Evolutionary conservation across 1,140 invertebrate species (phyloP), one percentile per base, ranked within the genome.

Genomic region (Drosophila nigromelanica): DNA sequence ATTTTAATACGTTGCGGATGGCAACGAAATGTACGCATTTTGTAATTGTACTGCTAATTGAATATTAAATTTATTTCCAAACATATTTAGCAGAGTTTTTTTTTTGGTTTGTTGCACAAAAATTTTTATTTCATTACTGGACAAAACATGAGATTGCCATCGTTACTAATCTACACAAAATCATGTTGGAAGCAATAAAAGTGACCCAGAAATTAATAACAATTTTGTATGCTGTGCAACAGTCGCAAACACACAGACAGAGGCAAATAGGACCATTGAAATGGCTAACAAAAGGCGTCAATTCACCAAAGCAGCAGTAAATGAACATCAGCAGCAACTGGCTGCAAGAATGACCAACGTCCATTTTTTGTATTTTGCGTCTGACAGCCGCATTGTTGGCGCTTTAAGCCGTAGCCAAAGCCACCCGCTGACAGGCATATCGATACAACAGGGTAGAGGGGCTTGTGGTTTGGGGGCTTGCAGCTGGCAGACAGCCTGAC

Each of bases 21-120:
- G 59, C 24, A 51, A n/a, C 39, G 21, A 43, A 48, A 52, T 60
- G 51, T 37, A 18, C 58, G 52, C 35, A 47, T 5, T 14, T 51
- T 69, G 73, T 66, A 69, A 55, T 43, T 18, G 42, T 45, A 42
- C 42, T 12, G 45, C 27, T 50, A 74, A 77, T 77, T 69, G 62
- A 51, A 80, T 80, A 70, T 70, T 77, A 73, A 80, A 6, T 5
- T 27, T 27, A 5, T 70, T 64, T 78, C 55, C 69, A 73, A 30
- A 7, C 37, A 45, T 12, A 62, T 59, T 15, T 60, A 54, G 56
- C 45, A 51, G 27, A 5, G 5, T 12, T 35, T 61, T 60, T 50
- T 43, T 33, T 24, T 2, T 1, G 11, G 27, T 5, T 14, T 14
- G 8, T 24, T 24, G 24, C 35, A 24, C n/a, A 60, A 54, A 59